Conservation (phyloP, 2,797 vertebrate genomes). For the Melanogrammus aeglefinus region DNA sequence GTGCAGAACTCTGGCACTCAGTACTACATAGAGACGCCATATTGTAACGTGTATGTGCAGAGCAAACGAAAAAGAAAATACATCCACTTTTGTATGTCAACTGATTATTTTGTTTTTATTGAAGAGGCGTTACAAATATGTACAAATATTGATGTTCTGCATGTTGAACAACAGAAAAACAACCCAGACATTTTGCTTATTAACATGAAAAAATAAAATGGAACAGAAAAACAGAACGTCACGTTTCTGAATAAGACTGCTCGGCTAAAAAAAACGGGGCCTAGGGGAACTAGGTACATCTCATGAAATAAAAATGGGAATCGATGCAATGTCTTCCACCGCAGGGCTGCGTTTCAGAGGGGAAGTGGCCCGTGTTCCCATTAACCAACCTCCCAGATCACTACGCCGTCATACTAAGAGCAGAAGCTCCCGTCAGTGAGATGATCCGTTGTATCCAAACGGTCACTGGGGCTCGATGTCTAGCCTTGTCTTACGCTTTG, state of each 20-base stretch:
- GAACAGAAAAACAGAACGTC: background rate
- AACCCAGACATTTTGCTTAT: conserved; percentile 61
- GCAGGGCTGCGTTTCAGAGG: background rate
- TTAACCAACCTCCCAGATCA: background rate
- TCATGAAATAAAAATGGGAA: background rate
- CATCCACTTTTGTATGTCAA: conserved; percentile 48
- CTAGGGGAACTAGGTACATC: background rate
- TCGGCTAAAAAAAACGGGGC: background rate
- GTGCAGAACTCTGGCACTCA: conserved; percentile 46
- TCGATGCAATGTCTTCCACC: too few relatives aligned
- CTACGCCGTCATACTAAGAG: background rate
- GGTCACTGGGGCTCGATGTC: too few relatives aligned
- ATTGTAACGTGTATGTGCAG: conserved; percentile 36
- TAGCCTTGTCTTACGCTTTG: too few relatives aligned
- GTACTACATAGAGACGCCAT: conserved; percentile 50
- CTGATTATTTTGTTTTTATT: conserved; percentile 81
- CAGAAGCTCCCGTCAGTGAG: background rate
- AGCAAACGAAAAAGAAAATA: conserved; percentile 36
- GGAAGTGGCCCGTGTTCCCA: background rate
- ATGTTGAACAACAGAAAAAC: conserved; percentile 33
- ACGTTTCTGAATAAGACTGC: background rate
- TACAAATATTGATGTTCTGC: conserved; percentile 75
- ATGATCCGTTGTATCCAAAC: background rate
- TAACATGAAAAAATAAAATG: conserved; percentile 46
- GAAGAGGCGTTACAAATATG: conserved; percentile 82